phyloP scores from a whole-genome alignment of 2,888 invertebrate genomes.

The Lycophotia porphyrea region DNA sequence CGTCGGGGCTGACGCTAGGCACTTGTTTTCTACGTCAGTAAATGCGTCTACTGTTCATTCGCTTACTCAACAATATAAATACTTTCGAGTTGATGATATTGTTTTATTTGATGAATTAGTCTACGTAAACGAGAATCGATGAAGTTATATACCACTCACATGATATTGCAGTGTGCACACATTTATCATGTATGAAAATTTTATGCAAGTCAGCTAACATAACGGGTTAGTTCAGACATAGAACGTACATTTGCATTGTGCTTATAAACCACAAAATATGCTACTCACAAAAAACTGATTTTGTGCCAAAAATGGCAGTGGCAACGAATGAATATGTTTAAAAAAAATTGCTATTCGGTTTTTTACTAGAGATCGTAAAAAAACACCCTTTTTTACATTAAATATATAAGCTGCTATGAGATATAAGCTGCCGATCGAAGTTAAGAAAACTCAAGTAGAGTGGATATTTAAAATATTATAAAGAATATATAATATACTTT shows the following conservation, averaged over 20 bases:
- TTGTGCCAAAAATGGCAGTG: not conserved
- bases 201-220: no score
- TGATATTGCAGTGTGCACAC: not conserved
- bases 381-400: not conserved
- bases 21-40: not conserved
- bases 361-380: not conserved
- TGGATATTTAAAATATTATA: no score
- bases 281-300: not conserved
- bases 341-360: not conserved
- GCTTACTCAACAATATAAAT: not conserved
- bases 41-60: not conserved
- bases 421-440: not conserved
- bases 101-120: not conserved
- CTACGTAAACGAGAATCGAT: not conserved
- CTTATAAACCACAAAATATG: not conserved
- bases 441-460: not conserved
- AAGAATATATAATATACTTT: not conserved
- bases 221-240: not conserved
- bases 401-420: not conserved
- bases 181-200: conserved; percentile 8
- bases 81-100: conserved; percentile 5
- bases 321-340: not conserved
- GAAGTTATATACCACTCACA: not conserved
- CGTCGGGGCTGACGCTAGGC: not conserved
- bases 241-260: conserved; percentile 8